Evolutionary conservation across 2,888 invertebrate genomes (phyloP), one percentile per base, ranked within the genome.

Genomic region (Drosophila kambysellisi): DNA sequence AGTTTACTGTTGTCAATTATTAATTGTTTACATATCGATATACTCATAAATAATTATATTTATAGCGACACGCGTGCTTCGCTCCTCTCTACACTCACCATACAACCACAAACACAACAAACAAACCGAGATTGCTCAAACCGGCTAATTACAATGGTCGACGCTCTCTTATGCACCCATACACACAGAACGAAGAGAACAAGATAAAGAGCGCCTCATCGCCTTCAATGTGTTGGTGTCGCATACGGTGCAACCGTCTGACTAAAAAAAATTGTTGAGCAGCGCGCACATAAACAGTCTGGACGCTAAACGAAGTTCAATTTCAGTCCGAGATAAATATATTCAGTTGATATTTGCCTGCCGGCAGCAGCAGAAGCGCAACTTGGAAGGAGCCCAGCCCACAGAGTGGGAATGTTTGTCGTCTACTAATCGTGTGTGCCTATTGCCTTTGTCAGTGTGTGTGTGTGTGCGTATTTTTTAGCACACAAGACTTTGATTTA

Each of bases 331-430:
- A 76, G 80, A 85, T 76, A 81, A 79, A 74, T 64, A 20, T 15
- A 66, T 63, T 87, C 69, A 81, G 84, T 86, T 79, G 63, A 81
- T 77, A 77, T 82, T 84, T 79, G 82, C 69, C 78, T 81, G 76
- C 82, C 83, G 84, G 84, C 77, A 76, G 66, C 32, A 81, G 72
- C 68, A 67, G 79, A 74, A 72, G 79, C 76, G 62, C 76, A 68
- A 59, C 48, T 76, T 70, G 70, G 6, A n/a, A 64, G 60, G 59
- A 75, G 59, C 56, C 54, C 65, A 53, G 8, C 15, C 46, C 46
- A 25, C 50, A 68, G 25, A n/a, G 67, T 69, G 50, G 62, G 51
- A 60, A 75, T 71, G 62, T 60, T 61, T 67, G 56, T 65, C 20
- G 58, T 77, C 25, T 63, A 43, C 32, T 53, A 46, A 46, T 25